These are phyloP conservation scores for Proteles cristata DNA, from an alignment of 2,113 vertebrate species.

Conservation along the genomic window DNA sequence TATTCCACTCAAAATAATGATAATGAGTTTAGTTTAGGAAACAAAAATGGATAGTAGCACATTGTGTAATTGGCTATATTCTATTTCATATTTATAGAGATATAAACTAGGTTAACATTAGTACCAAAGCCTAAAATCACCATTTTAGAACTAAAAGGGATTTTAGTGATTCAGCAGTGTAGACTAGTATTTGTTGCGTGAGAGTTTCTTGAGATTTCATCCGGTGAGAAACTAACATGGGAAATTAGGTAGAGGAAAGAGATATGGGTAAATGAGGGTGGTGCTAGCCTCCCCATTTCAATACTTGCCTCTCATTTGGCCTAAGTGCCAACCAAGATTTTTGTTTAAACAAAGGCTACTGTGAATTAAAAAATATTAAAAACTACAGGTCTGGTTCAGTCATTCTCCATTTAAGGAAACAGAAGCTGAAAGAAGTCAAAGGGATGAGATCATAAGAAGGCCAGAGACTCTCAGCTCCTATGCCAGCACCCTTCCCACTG, in stretches of 20 bases:
- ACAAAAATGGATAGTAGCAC: background rate
- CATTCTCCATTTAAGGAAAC: background rate
- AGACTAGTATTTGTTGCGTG: background rate
- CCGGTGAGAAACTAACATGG: background rate
- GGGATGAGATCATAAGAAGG: background rate
- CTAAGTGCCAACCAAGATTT: background rate
- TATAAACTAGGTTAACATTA: background rate
- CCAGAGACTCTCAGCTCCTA: background rate
- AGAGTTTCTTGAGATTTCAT: background rate
- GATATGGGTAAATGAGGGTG: background rate
- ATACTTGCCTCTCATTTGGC: background rate
- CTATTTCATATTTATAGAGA: background rate
- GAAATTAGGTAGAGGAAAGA: background rate
- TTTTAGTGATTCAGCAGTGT: background rate
- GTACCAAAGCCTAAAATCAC: background rate
- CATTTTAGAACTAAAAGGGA: background rate
- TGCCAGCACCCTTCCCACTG: background rate
- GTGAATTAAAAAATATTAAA: background rate
- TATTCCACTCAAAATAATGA: background rate
- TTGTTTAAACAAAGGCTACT: background rate
- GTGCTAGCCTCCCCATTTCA: background rate
- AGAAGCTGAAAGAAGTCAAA: background rate
- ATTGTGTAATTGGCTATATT: background rate
- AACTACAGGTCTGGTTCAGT: background rate
- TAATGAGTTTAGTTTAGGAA: background rate